Base-by-base conservation (phyloP, 2,888 invertebrate species). In the Lithophane socia region DNA sequence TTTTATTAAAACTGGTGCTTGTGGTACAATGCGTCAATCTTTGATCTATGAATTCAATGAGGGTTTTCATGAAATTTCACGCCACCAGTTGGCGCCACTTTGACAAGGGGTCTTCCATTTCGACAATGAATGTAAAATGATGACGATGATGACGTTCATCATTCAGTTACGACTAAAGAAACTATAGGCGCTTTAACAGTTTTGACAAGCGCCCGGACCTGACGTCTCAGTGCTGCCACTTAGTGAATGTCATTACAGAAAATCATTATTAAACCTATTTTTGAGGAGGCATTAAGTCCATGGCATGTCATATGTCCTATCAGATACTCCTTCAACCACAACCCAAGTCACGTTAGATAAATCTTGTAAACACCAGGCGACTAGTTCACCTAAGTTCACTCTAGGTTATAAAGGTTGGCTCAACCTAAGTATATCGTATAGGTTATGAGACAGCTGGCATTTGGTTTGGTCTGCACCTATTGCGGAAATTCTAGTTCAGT, bases 401-500 rank as follows among this genome's bases (percentile, higher is more conserved):
- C 24, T 56, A 72, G 71, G 67, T 75, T 67, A 83, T 47, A 75
- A 77, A 83, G 72, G 70, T 82, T 70, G 75, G 29, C 54, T 52
- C 47, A 37, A 75, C 82, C 69, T 5, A 5, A 52, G 18, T 77
- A 83, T 77, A 79, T 56, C 56, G 64, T 60, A 66, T 76, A 79
- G 65, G 66, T 24, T 77, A 73, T 73, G 58, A 79, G 72, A 76
- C 86, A 76, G 69, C 72, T 77, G 76, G 73, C 78, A 80, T 77
- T 80, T 80, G 76, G 67, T 77, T 80, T 80, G 76, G 67, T 73
- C 83, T 64, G 54, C 77, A 72, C 71, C 74, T 60, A 75, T 79
- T 80, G 73, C 73, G 71, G 84, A 79, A 70, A 82, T 78, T 79
- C 71, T 80, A 88, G 75, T 74, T 52, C 83, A 83, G 29, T 44